Evolutionary conservation across 1,140 invertebrate genomes (phyloP), one percentile per base, ranked within the genome.

Genomic region (Bombus turneri): DNA sequence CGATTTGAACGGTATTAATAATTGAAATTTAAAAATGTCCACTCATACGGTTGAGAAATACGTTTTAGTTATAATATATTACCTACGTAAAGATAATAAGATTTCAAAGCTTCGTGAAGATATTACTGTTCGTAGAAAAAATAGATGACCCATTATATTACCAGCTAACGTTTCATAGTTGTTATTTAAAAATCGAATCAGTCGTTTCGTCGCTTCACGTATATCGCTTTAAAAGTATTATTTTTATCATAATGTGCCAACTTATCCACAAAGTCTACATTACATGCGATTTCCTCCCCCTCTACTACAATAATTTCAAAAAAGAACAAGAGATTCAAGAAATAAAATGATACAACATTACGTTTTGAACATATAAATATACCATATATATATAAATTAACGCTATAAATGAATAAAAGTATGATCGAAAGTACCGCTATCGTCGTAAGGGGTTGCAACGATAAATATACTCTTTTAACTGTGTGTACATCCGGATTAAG

Each of bases 401-500:
- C 15, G 31, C 15, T 31, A 10, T 9, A 31, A 43, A 18, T 18
- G 39, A 39, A 71, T 22, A 25, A 66, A n/a, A 62, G 6, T 39
- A 37, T 22, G 25, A 75, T 76, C 25, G 34, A 28, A 37, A n/a
- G 53, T 37, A 25, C 9, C 37, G 37, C 37, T 37, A 47, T 77
- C 53, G 25, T 59, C 8, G 4, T 28, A 39, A 31, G 69, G 34
- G 41, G 57, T 28, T 39, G 10, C 6, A n/a, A 25, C 25, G 47
- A 83, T 22, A 25, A 66, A 22, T 64, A 34, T 28, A 74, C 28
- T 25, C 31, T 25, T 66, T n/a, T 69, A 39, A n/a, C 18, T 34
- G 37, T 62, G 28, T 62, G 28, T 25, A 66, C 78, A 88, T 83
- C 62, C 83, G 87, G 68, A 90, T 90, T 91, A 88, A 92, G 85